Base-by-base conservation (phyloP, 2,888 invertebrate genomes). In the Stratiomys singularior region DNA sequence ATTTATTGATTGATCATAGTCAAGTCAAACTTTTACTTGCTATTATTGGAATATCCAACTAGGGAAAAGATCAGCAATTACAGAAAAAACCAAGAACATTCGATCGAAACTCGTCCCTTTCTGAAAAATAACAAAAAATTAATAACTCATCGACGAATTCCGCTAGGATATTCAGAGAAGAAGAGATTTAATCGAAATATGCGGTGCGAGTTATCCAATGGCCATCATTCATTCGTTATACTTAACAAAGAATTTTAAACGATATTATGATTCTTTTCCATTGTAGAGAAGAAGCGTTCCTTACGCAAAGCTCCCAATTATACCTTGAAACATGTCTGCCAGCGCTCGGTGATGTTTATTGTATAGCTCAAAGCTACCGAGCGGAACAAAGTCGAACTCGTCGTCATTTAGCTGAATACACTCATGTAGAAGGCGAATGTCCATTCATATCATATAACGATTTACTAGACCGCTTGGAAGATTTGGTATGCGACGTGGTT, bases 231-330 rank as follows among this genome's bases (percentile, higher is more conserved):
- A n/a, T n/a, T n/a, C n/a, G n/a, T n/a, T n/a, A n/a, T n/a, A n/a
- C n/a, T n/a, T n/a, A 9, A 13, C 44, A 9, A 44, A 9, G 44
- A 13, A 44, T 44, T 9, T 44, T 44, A 44, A 44, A 44, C 13
- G 7, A 13, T 13, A 13, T 9, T 13, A 9, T 44, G 13, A 9
- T 13, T 9, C 44, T 44, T 44, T 44, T 44, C 13, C 23, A 37
- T 84, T 86, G 46, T 84, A 93, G 94, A 0, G 93, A 94, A 83
- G 92, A 94, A 83, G 98, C 99, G 0, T 99, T 93, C 87, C 89
- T 99, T 79, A 99, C 99, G 0, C 99, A 99, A 88, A 98, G 98
- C 83, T 99, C 98, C 0, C 99, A 99, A 87, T 90, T 99, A 60
- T 99, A 99, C 87, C 89, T 99, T 84, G 99, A 99, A 89, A 99